Percentiles rank a stretch among this genome's conserved stretches.
These are phyloP conservation scores for Temnothorax longispinosus DNA, from an alignment of 1,140 invertebrate genomes.

Conservation along the genomic window DNA sequence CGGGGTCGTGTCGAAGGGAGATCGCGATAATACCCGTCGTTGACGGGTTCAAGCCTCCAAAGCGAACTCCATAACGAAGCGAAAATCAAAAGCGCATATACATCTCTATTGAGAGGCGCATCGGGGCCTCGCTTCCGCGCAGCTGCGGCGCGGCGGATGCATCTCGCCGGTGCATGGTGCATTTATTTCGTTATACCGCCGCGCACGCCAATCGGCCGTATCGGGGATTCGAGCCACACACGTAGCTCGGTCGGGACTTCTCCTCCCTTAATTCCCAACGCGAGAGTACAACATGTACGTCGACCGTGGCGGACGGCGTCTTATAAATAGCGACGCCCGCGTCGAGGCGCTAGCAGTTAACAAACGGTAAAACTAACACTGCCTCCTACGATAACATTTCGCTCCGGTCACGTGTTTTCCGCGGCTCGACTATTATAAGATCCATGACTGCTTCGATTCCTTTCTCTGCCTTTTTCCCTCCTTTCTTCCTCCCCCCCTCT, in stretches of 20 bases:
- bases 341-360: conserved; percentile 78
- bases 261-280: conserved; percentile 32
- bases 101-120: conserved; percentile 37
- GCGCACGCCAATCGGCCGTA: conserved; percentile 69
- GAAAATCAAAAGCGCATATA: conserved; percentile 32
- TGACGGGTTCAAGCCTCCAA: neutral
- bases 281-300: conserved; percentile 62
- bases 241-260: conserved; percentile 65
- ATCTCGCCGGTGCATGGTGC: conserved; percentile 55
- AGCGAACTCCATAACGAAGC: conserved; percentile 27
- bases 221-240: conserved; percentile 76
- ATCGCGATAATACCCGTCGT: conserved; percentile 18
- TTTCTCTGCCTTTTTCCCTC: neutral
- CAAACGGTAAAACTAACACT: conserved; percentile 84
- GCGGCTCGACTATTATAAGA: conserved; percentile 81
- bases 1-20: neutral
- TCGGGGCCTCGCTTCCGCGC: conserved; percentile 27
- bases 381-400: conserved; percentile 84
- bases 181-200: conserved; percentile 63
- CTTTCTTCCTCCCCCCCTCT: neutral
- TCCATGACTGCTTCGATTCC: conserved; percentile 67
- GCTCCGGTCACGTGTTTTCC: conserved; percentile 81
- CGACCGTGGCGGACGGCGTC: conserved; percentile 13
- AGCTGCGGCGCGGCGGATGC: conserved; percentile 62
- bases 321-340: conserved; percentile 81